phyloP scores from a whole-genome alignment of 2,113 vertebrate genomes.

The Caracal caracal region DNA sequence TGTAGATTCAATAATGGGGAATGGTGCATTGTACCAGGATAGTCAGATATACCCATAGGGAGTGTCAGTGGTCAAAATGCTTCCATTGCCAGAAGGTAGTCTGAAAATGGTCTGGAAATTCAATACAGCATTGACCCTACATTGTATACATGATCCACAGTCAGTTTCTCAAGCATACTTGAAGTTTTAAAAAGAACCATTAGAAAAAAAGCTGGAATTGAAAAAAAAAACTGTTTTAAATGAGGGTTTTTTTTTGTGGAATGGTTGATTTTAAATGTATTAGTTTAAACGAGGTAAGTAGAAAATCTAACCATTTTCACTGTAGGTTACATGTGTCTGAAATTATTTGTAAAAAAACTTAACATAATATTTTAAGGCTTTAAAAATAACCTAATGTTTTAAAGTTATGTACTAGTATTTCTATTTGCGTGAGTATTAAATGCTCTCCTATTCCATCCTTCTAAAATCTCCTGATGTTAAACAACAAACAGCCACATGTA shows the following conservation, averaged over 20 bases:
- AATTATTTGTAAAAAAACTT: conserved; percentile 37
- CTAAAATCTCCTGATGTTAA: neutral
- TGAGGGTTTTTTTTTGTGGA: neutral
- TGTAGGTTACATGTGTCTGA: neutral
- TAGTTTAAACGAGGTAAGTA: neutral
- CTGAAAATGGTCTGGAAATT: conserved; percentile 97
- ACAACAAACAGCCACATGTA: neutral
- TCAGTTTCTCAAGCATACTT: conserved; percentile 83
- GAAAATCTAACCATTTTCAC: neutral
- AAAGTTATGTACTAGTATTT: neutral
- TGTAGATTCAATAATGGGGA: conserved; percentile 92
- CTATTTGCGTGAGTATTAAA: neutral
- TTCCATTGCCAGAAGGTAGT: conserved; percentile 99
- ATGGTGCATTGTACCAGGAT: conserved; percentile 90
- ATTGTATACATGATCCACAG: conserved; percentile 88
- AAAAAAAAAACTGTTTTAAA: conserved; percentile 41
- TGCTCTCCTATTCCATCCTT: neutral
- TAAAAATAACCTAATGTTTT: conserved; percentile 9
- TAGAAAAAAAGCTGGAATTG: conserved; percentile 46
- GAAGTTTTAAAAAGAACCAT: conserved; percentile 81
- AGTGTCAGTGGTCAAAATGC: conserved; percentile 99
- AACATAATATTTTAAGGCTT: neutral
- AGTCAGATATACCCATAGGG: conserved; percentile 97
- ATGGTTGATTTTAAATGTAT: conserved; percentile 16
- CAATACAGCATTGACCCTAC: conserved; percentile 97